Base-by-base conservation (phyloP, 2,888 invertebrate genomes). In the Protonemura montana region DNA sequence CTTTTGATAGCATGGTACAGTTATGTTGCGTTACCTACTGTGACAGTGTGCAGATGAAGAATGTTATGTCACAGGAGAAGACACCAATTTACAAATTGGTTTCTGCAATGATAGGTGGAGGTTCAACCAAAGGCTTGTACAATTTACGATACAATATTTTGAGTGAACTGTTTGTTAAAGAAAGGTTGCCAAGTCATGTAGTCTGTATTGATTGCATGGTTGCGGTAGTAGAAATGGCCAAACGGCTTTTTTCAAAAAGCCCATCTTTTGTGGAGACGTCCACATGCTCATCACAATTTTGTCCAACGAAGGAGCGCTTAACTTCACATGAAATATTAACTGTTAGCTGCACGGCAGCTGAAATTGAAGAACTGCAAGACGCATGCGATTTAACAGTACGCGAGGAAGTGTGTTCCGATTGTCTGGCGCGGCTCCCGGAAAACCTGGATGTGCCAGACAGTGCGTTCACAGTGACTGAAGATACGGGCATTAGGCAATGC, bases 41-140 rank as follows among this genome's bases (percentile, higher is more conserved):
- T 80, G 80, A 80, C 27, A 80, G 80, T 80, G 80, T 80, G 25
- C 13, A n/a, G 13, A 80, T 80, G 80, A 80, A 26, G 28, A 26
- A 25, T n/a, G 13, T 26, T 3, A 80, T 80, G 27, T 26, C 26
- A 16, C 13, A 26, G 13, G 2, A 26, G 13, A 80, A 16, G 26
- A 28, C 28, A 10, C 80, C 80, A 86, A 41, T 87, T 76, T 80
- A 28, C 80, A 82, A 76, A n/a, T 30, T 42, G 76, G 41, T 16
- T 3, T 30, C 82, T 82, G 28, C 16, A 21, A 42, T 80, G 16
- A 26, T 80, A 13, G 10, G 28, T 30, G n/a, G 30, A 30, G 81
- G 81, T n/a, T 29, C 21, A 29, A 81, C n/a, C 6, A 5, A 10
- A 81, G 30, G 29, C 29, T 29, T 16, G 30, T 81, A 81, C 10